Conservation (phyloP, 2,113 vertebrate species). For the Emydocephalus ijimae region DNA sequence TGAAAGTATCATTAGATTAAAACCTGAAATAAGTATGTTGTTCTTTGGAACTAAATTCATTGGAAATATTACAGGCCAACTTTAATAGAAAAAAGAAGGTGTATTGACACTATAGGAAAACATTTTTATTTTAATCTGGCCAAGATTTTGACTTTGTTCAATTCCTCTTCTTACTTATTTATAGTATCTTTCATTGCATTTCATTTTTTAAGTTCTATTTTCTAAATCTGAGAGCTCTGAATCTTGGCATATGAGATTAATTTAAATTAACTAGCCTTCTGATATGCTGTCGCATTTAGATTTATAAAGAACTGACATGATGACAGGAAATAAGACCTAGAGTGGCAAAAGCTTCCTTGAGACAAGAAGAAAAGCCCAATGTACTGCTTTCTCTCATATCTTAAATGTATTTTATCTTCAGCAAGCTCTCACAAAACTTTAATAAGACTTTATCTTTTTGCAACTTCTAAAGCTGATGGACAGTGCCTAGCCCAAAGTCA, state of each 20-base stretch:
- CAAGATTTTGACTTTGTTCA: neutral
- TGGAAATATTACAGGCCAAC: conserved; percentile 3
- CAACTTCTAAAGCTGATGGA: conserved; percentile 1
- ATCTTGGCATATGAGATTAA: conserved; percentile 17
- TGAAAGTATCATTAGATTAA: conserved; percentile 9
- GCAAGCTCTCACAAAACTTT: conserved; percentile 1
- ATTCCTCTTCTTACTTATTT: neutral
- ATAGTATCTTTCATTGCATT: neutral
- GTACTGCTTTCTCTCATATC: neutral
- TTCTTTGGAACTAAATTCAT: neutral
- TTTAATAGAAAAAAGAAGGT: neutral
- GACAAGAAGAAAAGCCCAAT: conserved; percentile 12
- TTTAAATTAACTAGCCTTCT: conserved; percentile 34
- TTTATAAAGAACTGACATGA: conserved; percentile 7
- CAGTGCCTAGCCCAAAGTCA: neutral
- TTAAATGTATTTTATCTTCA: conserved; percentile 24
- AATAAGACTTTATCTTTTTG: neutral
- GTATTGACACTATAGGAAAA: neutral
- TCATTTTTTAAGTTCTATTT: neutral
- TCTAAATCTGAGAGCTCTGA: neutral
- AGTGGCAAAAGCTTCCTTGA: neutral
- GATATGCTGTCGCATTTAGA: neutral
- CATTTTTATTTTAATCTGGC: neutral
- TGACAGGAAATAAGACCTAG: neutral
- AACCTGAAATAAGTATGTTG: neutral